A percentile compares a stretch with the other conserved stretches of the same genome.
These are phyloP conservation scores for Drosophila saltans DNA, from an alignment of 1,140 invertebrate species.

Conservation along the genomic window DNA sequence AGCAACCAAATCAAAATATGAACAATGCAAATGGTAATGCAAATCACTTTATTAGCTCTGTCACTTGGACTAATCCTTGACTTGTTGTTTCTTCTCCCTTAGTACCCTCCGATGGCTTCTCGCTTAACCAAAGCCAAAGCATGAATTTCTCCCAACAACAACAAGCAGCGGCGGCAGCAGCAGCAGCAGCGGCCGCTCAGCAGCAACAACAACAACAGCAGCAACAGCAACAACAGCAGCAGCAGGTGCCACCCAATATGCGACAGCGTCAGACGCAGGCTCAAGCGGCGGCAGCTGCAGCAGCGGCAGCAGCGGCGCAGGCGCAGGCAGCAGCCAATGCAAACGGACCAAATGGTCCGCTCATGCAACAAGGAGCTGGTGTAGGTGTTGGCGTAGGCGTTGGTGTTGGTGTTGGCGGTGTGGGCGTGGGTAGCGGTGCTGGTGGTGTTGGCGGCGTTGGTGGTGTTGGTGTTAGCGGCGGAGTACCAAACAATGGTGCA, in stretches of 20 bases:
- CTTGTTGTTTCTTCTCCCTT: not conserved
- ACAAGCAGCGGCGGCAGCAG: slow-evolving; percentile 83
- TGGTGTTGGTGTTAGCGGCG: slow-evolving; percentile 24
- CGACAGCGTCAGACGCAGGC: slow-evolving; percentile 78
- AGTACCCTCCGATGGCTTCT: slow-evolving; percentile 86
- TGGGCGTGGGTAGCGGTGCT: slow-evolving; percentile 34
- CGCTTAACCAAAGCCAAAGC: slow-evolving; percentile 91
- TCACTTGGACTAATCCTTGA: not conserved
- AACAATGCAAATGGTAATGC: slow-evolving; percentile 79
- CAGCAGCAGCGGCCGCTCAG: slow-evolving; percentile 56
- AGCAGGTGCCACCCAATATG: slow-evolving; percentile 81
- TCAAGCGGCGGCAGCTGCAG: slow-evolving; percentile 67
- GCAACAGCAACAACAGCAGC: slow-evolving; percentile 68
- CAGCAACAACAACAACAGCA: slow-evolving; percentile 46
- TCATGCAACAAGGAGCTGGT: slow-evolving; percentile 62
- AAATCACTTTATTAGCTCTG: not conserved
- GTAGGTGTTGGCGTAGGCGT: slow-evolving; percentile 29
- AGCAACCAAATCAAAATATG: slow-evolving; percentile 83
- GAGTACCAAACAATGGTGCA: slow-evolving; percentile 59
- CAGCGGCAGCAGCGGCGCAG: slow-evolving; percentile 67
- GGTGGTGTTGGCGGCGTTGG: slow-evolving; percentile 45
- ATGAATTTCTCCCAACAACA: slow-evolving; percentile 92
- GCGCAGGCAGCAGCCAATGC: slow-evolving; percentile 74
- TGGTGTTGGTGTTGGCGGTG: slow-evolving; percentile 41
- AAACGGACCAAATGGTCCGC: slow-evolving; percentile 59